These are phyloP conservation scores for Argopecten irradians DNA, from an alignment of 1,140 invertebrate species.

Conservation along the genomic window DNA sequence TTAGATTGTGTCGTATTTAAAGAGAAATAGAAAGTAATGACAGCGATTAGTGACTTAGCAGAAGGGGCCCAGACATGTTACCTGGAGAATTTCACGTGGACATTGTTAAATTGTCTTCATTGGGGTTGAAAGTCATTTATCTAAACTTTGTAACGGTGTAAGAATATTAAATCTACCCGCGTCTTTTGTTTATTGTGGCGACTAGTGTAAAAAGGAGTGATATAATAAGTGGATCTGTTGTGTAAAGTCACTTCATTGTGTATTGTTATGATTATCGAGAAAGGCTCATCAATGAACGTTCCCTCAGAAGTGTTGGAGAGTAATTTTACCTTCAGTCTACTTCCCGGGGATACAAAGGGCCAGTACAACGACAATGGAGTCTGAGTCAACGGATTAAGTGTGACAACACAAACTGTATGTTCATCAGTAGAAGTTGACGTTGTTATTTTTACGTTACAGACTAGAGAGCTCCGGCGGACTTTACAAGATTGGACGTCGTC, in stretches of 20 bases:
- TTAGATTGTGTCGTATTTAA: constrained; percentile 9
- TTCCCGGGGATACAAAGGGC: not conserved
- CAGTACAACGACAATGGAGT: not conserved
- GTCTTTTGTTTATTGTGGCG: constrained; percentile 11
- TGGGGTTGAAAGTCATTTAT: not conserved
- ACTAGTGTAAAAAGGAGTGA: not conserved
- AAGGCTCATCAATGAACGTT: not conserved
- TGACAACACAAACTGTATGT: not conserved
- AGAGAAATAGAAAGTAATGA: not conserved
- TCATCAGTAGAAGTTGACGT: not conserved
- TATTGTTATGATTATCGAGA: not conserved
- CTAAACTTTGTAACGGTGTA: not conserved
- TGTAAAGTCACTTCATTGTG: not conserved
- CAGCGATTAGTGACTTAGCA: not conserved
- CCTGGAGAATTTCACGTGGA: not conserved
- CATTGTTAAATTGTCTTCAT: not conserved
- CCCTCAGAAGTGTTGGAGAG: not conserved
- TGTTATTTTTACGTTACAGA: constrained; percentile 41
- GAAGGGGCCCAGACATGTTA: not conserved
- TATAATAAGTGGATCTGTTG: not conserved
- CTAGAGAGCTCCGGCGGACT: constrained; percentile 50
- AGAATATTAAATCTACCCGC: not conserved
- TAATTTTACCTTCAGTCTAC: not conserved
- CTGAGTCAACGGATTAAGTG: not conserved
- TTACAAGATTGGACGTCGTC: constrained; percentile 53